A percentile compares a stretch with the other conserved stretches of the same genome.
These are phyloP conservation scores for Drosophila nigritarsus DNA, from an alignment of 2,888 invertebrate genomes.

Conservation along the genomic window DNA sequence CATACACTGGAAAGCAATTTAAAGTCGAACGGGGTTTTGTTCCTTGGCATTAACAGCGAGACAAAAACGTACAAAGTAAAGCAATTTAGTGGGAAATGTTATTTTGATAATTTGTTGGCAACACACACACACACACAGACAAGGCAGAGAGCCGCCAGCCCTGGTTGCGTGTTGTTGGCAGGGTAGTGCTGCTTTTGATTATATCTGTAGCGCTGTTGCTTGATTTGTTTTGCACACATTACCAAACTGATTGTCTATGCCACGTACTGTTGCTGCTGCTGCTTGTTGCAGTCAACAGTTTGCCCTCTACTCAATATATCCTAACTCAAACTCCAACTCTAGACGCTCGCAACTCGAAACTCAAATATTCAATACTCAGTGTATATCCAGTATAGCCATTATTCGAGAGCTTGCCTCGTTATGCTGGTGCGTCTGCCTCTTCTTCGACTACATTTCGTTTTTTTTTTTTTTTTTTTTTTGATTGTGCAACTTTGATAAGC, in stretches of 20 bases:
- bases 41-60: not conserved
- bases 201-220: conserved; percentile 71
- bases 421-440: conserved; percentile 66
- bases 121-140: not conserved
- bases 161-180: conserved; percentile 34
- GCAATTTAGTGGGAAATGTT: conserved; percentile 4
- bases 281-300: conserved; percentile 51
- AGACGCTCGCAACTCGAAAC: conserved; percentile 18
- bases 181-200: conserved; percentile 61
- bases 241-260: conserved; percentile 73
- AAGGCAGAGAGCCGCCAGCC: conserved; percentile 20
- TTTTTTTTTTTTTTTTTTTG: conserved; percentile 35
- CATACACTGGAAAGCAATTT: conserved; percentile 3
- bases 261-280: conserved; percentile 52
- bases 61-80: conserved; percentile 7
- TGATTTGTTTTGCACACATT: conserved; percentile 82
- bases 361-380: conserved; percentile 27
- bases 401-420: conserved; percentile 47
- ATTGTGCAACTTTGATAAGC: conserved; percentile 79
- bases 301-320: conserved; percentile 12
- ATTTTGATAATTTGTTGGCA: conserved; percentile 4
- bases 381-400: conserved; percentile 40
- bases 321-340: conserved; percentile 15
- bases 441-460: not conserved
- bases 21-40: not conserved